phyloP scores from a whole-genome alignment of 2,113 vertebrate genomes.

The Zosterops pallidus region DNA sequence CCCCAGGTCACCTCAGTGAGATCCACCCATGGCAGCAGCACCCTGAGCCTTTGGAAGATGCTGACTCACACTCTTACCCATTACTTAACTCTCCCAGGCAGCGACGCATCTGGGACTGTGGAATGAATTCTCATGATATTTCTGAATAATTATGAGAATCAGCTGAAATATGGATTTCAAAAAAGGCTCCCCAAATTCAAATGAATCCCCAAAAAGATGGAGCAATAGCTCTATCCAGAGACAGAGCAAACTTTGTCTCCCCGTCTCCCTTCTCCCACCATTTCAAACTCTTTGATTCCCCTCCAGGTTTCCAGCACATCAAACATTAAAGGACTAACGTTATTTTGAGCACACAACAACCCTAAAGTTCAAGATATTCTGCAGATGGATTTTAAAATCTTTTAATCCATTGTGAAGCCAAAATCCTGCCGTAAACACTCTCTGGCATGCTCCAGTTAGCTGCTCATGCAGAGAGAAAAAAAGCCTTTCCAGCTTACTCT shows the following conservation, averaged over 20 bases:
- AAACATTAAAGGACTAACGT: neutral
- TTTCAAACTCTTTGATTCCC: neutral
- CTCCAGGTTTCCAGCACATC: neutral
- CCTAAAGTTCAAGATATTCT: slow-evolving; percentile 26
- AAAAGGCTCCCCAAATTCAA: neutral
- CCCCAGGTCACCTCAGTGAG: fast-evolving
- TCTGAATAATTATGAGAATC: neutral
- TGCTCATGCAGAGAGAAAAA: slow-evolving; percentile 13
- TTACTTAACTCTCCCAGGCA: neutral
- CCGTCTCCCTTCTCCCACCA: neutral
- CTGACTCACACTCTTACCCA: neutral
- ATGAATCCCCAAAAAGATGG: fast-evolving
- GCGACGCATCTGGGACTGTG: fast-evolving
- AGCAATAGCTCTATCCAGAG: neutral
- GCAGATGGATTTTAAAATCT: slow-evolving; percentile 24
- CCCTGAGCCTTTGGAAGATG: neutral
- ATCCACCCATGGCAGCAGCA: neutral
- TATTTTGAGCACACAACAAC: neutral
- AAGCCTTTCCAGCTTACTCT: slow-evolving; percentile 16
- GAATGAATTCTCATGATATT: neutral
- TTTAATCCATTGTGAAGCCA: slow-evolving; percentile 40
- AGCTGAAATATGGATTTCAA: neutral
- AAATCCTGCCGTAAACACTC: neutral
- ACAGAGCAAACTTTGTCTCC: neutral
- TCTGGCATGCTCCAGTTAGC: slow-evolving; percentile 36